phyloP scores from a whole-genome alignment of 2,888 invertebrate species.

The Polymixis lichenea region DNA sequence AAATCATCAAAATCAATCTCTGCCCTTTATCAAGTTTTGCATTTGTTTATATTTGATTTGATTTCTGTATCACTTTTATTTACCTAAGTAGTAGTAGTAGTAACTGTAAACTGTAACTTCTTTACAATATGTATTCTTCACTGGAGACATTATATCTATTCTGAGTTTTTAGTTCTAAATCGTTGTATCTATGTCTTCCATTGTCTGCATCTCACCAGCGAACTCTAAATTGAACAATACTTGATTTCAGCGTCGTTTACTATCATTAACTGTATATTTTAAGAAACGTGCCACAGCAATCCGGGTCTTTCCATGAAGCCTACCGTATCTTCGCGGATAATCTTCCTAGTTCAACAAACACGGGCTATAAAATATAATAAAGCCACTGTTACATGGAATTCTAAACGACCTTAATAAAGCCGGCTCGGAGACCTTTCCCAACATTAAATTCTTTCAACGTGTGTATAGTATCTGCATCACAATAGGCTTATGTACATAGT shows the following conservation, averaged over 20 bases:
- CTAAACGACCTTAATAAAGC: constrained; percentile 67
- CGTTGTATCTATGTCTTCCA: neutral
- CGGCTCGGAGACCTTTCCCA: constrained; percentile 69
- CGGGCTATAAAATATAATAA: constrained; percentile 58
- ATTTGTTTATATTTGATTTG: neutral
- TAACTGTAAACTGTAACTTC: neutral
- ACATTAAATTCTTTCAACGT: constrained; percentile 68
- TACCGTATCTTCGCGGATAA: constrained; percentile 50
- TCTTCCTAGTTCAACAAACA: constrained; percentile 54
- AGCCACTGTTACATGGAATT: constrained; percentile 53
- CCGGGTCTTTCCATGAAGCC: constrained; percentile 39
- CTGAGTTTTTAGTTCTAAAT: neutral
- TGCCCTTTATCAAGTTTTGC: neutral
- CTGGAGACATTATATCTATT: neutral
- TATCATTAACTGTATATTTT: constrained; percentile 36
- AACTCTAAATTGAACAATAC: constrained; percentile 24
- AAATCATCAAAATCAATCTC: neutral
- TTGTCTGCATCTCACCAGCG: constrained; percentile 1
- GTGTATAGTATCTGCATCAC: constrained; percentile 64
- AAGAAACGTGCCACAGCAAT: constrained; percentile 23
- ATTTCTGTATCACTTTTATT: neutral
- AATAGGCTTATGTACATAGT: constrained; percentile 70
- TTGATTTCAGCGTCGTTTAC: constrained; percentile 9
- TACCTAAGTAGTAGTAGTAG: neutral
- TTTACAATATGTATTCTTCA: constrained; percentile 1